Evolutionary conservation across 2,113 vertebrate species (phyloP).

Genomic region (Siniperca knerii): DNA sequence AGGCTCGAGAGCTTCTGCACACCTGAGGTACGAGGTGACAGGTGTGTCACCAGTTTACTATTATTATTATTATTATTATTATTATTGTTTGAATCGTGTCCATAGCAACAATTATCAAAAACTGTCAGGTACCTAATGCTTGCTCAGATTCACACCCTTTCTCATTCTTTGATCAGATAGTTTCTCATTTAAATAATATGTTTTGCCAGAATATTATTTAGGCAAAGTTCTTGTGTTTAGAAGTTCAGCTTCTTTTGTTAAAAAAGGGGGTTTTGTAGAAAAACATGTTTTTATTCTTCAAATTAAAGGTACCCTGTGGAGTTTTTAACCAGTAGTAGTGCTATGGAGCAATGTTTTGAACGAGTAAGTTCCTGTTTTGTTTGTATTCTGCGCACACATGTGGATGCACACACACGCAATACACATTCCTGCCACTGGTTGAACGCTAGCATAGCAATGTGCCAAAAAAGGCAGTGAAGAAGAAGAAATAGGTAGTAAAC

Average conservation of each 20-base stretch:
- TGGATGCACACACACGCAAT: neutral
- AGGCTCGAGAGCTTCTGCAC: neutral
- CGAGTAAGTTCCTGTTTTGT: neutral
- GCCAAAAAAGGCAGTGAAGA: neutral
- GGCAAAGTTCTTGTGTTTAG: too few relatives aligned
- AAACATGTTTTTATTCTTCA: too few relatives aligned
- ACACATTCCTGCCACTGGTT: neutral
- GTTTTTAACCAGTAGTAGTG: too few relatives aligned
- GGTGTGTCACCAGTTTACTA: neutral
- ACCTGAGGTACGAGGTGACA: neutral
- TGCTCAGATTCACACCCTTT: too few relatives aligned
- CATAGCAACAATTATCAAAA: too few relatives aligned
- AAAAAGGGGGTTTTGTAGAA: too few relatives aligned
- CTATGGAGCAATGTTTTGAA: neutral
- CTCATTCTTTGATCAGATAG: neutral
- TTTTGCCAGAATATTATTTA: too few relatives aligned
- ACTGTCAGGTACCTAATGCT: too few relatives aligned
- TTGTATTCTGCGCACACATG: neutral
- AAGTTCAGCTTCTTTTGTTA: neutral
- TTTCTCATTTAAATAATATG: neutral
- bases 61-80: too few relatives aligned
- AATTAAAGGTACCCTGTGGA: too few relatives aligned
- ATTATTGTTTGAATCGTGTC: too few relatives aligned
- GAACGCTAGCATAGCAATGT: neutral
- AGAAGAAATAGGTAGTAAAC: neutral